A percentile compares a stretch with the other conserved stretches of the same genome.
phyloP scores from a whole-genome alignment of 2,797 vertebrate genomes.

The Salmo trutta region DNA sequence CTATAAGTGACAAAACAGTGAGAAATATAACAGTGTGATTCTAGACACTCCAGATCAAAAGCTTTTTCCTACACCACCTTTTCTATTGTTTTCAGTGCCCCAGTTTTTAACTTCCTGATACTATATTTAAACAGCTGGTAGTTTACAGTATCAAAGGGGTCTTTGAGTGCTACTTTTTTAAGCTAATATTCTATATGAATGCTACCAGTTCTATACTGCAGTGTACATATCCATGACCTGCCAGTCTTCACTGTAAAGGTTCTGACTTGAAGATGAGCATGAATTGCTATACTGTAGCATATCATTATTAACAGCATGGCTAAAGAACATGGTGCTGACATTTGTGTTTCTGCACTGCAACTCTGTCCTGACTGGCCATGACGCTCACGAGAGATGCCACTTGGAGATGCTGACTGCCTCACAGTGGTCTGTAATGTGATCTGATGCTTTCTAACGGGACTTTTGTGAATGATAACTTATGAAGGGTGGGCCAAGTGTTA shows the following conservation, averaged over 20 bases:
- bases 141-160: background rate
- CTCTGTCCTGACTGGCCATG: background rate
- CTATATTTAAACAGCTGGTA: background rate
- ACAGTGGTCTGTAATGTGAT: slow-evolving; percentile 50
- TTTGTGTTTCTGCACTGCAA: background rate
- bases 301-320: background rate
- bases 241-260: too few species aligned
- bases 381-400: slow-evolving; percentile 24
- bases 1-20: slow-evolving; percentile 18
- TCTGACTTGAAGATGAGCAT: background rate
- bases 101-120: slow-evolving; percentile 22
- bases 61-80: slow-evolving; percentile 15
- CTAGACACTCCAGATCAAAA: slow-evolving; percentile 26
- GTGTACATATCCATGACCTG: too few species aligned
- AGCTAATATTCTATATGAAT: background rate
- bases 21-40: slow-evolving; percentile 11
- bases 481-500: slow-evolving; percentile 23
- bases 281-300: background rate
- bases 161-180: background rate
- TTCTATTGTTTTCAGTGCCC: slow-evolving; percentile 24
- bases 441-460: slow-evolving; percentile 8
- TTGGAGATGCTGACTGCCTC: slow-evolving; percentile 50
- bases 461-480: slow-evolving; percentile 16
- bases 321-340: background rate
- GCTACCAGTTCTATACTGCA: too few species aligned